Conservation (phyloP, 2,113 vertebrate species). For the Mobula hypostoma region DNA sequence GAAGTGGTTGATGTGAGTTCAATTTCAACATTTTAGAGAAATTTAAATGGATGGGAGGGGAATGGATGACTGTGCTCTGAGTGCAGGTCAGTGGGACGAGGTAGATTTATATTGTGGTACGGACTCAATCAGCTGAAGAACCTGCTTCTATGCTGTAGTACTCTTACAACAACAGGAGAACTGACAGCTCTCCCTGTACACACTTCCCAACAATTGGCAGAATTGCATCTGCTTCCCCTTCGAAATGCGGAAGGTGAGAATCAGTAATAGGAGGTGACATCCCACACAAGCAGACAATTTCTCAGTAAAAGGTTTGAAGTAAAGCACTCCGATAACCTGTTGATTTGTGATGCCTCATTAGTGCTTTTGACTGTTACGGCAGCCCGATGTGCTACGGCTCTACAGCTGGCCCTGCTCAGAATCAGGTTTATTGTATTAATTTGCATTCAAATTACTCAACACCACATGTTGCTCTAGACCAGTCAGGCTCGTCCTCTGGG, state of each 20-base stretch:
- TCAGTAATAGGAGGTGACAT: background rate
- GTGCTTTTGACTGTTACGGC: background rate
- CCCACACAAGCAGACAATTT: background rate
- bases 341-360: conserved; percentile 14
- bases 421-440: conserved; percentile 28
- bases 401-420: conserved; percentile 24
- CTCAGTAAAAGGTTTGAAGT: background rate
- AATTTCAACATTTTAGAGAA: no score
- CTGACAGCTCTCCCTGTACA: background rate
- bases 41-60: no score
- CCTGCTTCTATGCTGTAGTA: no score
- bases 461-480: conserved; percentile 33
- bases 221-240: background rate
- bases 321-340: conserved; percentile 23
- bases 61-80: background rate
- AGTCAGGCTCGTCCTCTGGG: background rate
- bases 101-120: no score
- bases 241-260: background rate
- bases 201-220: background rate
- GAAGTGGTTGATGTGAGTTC: no score
- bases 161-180: no score
- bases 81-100: no score
- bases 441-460: conserved; percentile 18
- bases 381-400: background rate
- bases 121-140: no score